Percentiles rank a stretch among this genome's conserved stretches.
These are phyloP conservation scores for Drosophila murphyi DNA, from an alignment of 1,140 invertebrate species.

Conservation along the genomic window DNA sequence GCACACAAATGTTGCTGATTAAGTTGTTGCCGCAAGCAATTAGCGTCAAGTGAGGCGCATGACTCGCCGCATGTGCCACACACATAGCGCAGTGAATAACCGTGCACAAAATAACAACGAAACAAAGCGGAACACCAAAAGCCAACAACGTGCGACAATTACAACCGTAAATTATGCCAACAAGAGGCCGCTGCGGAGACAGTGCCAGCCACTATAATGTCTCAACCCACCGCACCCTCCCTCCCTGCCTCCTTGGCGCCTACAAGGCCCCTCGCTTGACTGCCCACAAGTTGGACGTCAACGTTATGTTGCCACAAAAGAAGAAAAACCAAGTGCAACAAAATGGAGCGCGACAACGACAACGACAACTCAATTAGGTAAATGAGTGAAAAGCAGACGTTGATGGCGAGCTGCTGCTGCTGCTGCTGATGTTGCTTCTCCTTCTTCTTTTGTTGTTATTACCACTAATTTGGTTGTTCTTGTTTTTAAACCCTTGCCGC, in stretches of 20 bases:
- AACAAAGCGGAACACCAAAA: constrained; percentile 51
- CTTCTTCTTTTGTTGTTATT: constrained; percentile 10
- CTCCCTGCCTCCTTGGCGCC: constrained; percentile 1
- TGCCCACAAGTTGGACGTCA: constrained; percentile 37
- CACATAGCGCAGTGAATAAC: constrained; percentile 28
- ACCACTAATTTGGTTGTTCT: constrained; percentile 8
- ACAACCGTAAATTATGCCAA: constrained; percentile 77
- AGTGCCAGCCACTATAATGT: constrained; percentile 39
- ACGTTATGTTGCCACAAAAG: constrained; percentile 50
- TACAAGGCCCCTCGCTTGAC: constrained; percentile 13
- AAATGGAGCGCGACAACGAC: constrained; percentile 49
- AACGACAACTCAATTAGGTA: constrained; percentile 70
- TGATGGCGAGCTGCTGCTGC: constrained; percentile 26
- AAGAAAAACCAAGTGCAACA: constrained; percentile 47
- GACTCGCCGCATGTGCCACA: constrained; percentile 68
- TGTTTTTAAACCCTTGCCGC: constrained; percentile 2
- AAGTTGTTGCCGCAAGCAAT: constrained; percentile 76
- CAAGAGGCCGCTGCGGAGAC: constrained; percentile 40
- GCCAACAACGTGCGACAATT: constrained; percentile 70
- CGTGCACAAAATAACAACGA: constrained; percentile 18
- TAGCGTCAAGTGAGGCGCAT: constrained; percentile 71
- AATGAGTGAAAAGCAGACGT: constrained; percentile 67
- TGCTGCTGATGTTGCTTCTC: constrained; percentile 6
- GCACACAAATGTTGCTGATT: constrained; percentile 70
- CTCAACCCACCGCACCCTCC: constrained; percentile 13